Conservation (phyloP, 2,113 vertebrate genomes). For the Addax nasomaculatus region DNA sequence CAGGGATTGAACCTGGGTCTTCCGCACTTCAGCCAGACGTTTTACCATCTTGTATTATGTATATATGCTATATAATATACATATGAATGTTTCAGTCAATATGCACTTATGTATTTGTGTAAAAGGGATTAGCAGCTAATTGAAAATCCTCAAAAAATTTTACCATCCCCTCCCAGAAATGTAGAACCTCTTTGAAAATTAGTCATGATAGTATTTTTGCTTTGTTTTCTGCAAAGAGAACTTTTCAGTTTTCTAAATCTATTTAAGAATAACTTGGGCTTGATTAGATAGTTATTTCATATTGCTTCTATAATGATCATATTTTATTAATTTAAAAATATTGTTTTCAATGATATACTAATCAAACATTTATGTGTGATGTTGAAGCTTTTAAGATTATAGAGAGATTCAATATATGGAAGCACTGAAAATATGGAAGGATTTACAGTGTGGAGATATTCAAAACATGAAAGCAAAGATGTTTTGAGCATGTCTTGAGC, state of each 20-base stretch:
- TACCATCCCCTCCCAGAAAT: neutral
- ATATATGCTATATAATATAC: neutral
- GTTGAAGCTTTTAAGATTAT: neutral
- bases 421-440: neutral
- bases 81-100: neutral
- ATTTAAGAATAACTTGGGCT: neutral
- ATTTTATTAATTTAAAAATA: neutral
- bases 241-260: neutral
- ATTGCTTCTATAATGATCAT: neutral
- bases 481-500: neutral
- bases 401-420: neutral
- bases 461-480: neutral
- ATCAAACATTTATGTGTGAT: neutral
- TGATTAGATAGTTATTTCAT: neutral
- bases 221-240: neutral
- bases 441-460: neutral
- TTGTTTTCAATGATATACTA: neutral
- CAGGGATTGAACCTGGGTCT: no score
- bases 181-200: neutral
- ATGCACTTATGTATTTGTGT: neutral
- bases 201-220: neutral
- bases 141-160: neutral
- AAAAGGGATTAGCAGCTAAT: neutral
- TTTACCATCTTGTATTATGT: no score
- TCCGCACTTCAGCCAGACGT: no score